These are phyloP conservation scores for Sardina pilchardus DNA, from an alignment of 2,113 vertebrate species.

Conservation along the genomic window DNA sequence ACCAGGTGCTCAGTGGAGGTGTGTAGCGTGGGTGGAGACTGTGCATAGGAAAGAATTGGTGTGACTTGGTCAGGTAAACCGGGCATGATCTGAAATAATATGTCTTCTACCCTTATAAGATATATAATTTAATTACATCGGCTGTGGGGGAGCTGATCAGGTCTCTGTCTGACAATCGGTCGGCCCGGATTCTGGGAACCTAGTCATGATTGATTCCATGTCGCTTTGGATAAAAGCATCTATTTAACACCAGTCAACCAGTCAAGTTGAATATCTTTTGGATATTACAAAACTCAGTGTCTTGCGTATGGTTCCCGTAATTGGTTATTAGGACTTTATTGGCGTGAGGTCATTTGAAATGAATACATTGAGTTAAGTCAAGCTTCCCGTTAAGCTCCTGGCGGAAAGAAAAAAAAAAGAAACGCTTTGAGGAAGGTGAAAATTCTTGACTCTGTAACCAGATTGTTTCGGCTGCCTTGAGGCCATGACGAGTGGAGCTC, in stretches of 20 bases:
- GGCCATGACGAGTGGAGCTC: not conserved
- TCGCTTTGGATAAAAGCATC: too few species aligned
- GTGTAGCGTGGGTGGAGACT: not conserved
- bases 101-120: not conserved
- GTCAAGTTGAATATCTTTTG: not conserved
- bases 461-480: not conserved
- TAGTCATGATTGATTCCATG: too few species aligned
- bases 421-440: not conserved
- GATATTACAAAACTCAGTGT: not conserved
- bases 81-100: too few species aligned
- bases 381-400: not conserved
- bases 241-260: too few species aligned
- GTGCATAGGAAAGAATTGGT: not conserved
- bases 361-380: not conserved
- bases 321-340: not conserved
- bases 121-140: too few species aligned
- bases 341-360: not conserved
- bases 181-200: too few species aligned
- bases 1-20: not conserved
- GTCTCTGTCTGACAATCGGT: too few species aligned
- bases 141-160: too few species aligned
- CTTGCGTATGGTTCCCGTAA: not conserved
- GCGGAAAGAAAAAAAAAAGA: not conserved
- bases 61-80: not conserved
- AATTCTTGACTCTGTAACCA: slow-evolving; percentile 20